Evolutionary conservation across 1,140 invertebrate genomes (phyloP), one percentile per base, ranked within the genome.

Genomic region (Hylaeus anthracinus): DNA sequence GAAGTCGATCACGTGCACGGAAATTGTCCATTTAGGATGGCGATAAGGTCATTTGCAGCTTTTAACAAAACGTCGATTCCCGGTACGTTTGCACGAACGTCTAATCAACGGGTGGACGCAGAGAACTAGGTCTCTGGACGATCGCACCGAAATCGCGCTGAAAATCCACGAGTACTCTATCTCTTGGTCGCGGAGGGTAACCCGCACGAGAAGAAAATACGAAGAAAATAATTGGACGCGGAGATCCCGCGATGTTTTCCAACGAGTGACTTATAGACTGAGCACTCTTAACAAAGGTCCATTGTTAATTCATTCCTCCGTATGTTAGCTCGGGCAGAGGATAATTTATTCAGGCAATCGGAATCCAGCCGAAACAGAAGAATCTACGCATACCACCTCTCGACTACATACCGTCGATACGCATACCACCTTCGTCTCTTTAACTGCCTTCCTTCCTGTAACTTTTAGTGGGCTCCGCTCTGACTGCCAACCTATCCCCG

Each of bases 371-470:
- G 61, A 60, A 75, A 72, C 41, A 61, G 70, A 81, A 69, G 72
- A 67, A 63, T 81, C 58, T 69, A 58, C 82, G 77, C 73, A 58
- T 53, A 72, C 76, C 69, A 58, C 41, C 78, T 8, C 12, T 51
- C 61, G 10, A 8, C 71, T 56, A 72, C 77, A 48, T 65, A 48
- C 74, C 65, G 56, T 69, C 64, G 53, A 72, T 72, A 74, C 78
- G 63, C 58, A 70, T 81, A 63, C 81, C 79, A 61, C 80, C 65
- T 78, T 43, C 65, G 72, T 63, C 66, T 55, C 64, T 63, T 67
- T 82, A 86, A 86, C 84, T 78, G 69, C 78, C 58, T 69, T 58
- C 48, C 72, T 66, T 85, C 63, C 71, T 74, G 75, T 74, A 82
- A 86, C 79, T 86, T 85, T 79, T 73, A 82, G 60, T 51, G 55